Evolutionary conservation across 1,140 invertebrate genomes (phyloP).

Genomic region (Mamestra configurata): DNA sequence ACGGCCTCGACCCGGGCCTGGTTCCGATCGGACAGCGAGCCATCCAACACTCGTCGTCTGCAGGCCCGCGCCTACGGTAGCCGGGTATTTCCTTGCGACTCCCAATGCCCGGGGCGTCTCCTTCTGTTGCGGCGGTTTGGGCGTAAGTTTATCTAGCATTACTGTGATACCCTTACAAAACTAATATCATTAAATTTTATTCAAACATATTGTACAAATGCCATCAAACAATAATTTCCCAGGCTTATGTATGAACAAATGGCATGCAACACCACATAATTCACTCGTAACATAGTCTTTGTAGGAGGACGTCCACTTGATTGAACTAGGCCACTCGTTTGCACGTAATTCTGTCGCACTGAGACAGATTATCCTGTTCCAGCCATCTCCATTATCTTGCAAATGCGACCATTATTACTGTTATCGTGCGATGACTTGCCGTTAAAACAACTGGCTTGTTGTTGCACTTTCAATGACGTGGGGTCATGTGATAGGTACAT

Average conservation of each 20-base stretch:
- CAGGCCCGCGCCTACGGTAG: too few species aligned
- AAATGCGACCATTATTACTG: slow-evolving; percentile 67
- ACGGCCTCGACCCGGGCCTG: too few species aligned
- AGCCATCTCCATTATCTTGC: slow-evolving; percentile 70
- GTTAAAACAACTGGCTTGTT: slow-evolving; percentile 38
- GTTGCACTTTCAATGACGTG: slow-evolving; percentile 16
- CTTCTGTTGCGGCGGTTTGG: too few species aligned
- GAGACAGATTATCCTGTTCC: slow-evolving; percentile 62
- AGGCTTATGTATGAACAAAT: neutral
- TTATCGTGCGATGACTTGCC: slow-evolving; percentile 70
- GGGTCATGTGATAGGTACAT: neutral
- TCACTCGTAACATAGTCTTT: neutral
- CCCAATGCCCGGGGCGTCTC: too few species aligned
- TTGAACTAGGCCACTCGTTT: slow-evolving; percentile 56
- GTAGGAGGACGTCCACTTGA: slow-evolving; percentile 31
- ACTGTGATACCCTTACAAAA: too few species aligned
- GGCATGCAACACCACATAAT: neutral
- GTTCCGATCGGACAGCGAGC: too few species aligned
- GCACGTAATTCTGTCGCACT: slow-evolving; percentile 55
- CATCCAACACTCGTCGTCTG: too few species aligned
- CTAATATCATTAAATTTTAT: too few species aligned
- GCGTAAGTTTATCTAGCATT: too few species aligned
- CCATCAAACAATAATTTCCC: neutral
- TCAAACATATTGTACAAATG: too few species aligned
- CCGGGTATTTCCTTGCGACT: too few species aligned